phyloP scores from a whole-genome alignment of 2,113 vertebrate species.

The Sylvilagus bachmani region DNA sequence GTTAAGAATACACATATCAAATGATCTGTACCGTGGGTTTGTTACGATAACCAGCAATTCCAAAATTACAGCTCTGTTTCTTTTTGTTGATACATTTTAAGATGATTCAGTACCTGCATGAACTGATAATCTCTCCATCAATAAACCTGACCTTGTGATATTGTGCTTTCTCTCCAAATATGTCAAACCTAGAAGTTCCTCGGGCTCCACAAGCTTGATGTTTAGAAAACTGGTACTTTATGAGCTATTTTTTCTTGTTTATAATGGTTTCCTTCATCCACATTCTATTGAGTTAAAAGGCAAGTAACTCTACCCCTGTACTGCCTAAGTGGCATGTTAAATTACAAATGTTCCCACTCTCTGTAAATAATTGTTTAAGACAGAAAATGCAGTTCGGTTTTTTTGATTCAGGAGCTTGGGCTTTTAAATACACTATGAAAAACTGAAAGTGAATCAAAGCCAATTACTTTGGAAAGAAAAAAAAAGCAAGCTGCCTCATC shows the following conservation, averaged over 20 bases:
- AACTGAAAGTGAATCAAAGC: slow-evolving; percentile 73
- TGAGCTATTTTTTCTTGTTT: neutral
- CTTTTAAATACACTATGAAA: slow-evolving; percentile 51
- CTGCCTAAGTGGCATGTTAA: slow-evolving; percentile 46
- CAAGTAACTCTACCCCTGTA: neutral
- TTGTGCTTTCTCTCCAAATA: neutral
- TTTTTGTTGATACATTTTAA: neutral
- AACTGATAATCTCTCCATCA: neutral
- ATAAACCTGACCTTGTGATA: neutral
- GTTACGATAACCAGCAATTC: neutral
- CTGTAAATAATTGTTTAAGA: slow-evolving; percentile 70
- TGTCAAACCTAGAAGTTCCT: neutral
- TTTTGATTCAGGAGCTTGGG: slow-evolving; percentile 68
- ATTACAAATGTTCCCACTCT: slow-evolving; percentile 54
- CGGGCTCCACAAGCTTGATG: neutral
- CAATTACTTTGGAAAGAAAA: slow-evolving; percentile 45
- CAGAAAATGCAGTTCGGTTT: slow-evolving; percentile 70
- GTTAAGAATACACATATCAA: neutral
- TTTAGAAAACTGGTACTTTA: neutral
- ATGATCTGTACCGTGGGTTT: neutral
- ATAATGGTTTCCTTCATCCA: slow-evolving; percentile 11
- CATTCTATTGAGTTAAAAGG: neutral
- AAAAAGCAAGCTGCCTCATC: slow-evolving; percentile 2
- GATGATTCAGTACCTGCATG: neutral
- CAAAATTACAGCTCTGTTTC: neutral